phyloP scores from a whole-genome alignment of 1,140 invertebrate species.

The Paraescarpia echinospica region DNA sequence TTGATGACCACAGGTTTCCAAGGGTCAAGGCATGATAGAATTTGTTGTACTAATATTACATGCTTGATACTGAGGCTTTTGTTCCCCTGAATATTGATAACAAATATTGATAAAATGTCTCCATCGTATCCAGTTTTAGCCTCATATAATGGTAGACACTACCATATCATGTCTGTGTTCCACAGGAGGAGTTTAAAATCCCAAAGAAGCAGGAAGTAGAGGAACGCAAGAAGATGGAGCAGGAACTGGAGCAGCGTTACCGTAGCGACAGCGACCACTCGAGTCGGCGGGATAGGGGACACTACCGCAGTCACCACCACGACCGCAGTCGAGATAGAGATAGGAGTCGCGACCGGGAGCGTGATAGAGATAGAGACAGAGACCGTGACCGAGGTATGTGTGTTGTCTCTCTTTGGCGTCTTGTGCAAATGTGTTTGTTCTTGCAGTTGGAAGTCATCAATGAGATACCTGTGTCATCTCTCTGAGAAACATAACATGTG shows the following conservation, averaged over 20 bases:
- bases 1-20: too few species aligned
- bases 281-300: background rate
- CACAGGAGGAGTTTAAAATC: constrained; percentile 82
- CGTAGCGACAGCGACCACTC: background rate
- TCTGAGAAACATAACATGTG: too few species aligned
- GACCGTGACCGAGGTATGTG: constrained; percentile 14
- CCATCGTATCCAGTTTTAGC: too few species aligned
- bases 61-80: too few species aligned
- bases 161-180: constrained; percentile 15
- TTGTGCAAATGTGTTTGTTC: too few species aligned
- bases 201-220: constrained; percentile 87
- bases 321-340: constrained; percentile 27
- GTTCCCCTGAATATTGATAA: too few species aligned
- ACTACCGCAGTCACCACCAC: background rate
- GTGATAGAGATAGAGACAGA: constrained; percentile 20
- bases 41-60: too few species aligned
- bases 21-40: too few species aligned
- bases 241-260: constrained; percentile 45
- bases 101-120: too few species aligned
- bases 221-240: constrained; percentile 55
- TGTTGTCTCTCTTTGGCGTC: background rate
- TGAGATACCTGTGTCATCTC: too few species aligned
- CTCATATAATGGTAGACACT: background rate
- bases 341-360: constrained; percentile 29
- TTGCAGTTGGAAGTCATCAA: too few species aligned